Conservation (phyloP, 2,797 vertebrate genomes). For the Ispidina lecontei region DNA sequence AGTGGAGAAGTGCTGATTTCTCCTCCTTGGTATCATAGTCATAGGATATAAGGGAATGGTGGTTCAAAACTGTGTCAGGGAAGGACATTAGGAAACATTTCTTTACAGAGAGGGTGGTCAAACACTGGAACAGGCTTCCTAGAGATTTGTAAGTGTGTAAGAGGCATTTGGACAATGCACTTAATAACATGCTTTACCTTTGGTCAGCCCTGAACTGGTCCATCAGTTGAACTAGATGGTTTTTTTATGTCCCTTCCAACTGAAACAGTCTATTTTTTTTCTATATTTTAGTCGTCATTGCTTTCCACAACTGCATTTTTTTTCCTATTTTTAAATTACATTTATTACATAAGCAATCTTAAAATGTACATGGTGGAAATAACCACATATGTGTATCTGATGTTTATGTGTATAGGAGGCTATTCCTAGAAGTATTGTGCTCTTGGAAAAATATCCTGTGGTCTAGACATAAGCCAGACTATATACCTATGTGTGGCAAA, state of each 20-base stretch:
- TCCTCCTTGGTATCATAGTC: background rate
- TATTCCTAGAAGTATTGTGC: background rate
- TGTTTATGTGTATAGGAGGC: background rate
- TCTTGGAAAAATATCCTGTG: background rate
- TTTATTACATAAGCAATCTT: background rate
- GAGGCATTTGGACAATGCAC: background rate
- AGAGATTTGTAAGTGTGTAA: background rate
- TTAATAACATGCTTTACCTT: background rate
- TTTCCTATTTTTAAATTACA: background rate
- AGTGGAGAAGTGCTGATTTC: background rate
- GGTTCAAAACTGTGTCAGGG: background rate
- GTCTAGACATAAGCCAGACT: background rate
- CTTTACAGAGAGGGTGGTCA: background rate
- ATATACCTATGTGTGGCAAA: background rate
- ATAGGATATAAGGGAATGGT: rapidly evolving
- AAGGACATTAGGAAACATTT: background rate
- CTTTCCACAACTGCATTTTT: background rate
- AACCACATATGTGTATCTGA: background rate
- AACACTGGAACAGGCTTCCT: background rate
- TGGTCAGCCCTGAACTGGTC: background rate
- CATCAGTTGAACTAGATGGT: background rate
- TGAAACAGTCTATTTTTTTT: background rate
- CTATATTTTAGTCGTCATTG: background rate
- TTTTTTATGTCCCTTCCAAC: background rate
- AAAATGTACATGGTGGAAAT: background rate